A percentile compares a stretch with the other conserved stretches of the same genome.
These are phyloP conservation scores for Lonchura striata DNA, from an alignment of 2,113 vertebrate genomes.

Conservation along the genomic window DNA sequence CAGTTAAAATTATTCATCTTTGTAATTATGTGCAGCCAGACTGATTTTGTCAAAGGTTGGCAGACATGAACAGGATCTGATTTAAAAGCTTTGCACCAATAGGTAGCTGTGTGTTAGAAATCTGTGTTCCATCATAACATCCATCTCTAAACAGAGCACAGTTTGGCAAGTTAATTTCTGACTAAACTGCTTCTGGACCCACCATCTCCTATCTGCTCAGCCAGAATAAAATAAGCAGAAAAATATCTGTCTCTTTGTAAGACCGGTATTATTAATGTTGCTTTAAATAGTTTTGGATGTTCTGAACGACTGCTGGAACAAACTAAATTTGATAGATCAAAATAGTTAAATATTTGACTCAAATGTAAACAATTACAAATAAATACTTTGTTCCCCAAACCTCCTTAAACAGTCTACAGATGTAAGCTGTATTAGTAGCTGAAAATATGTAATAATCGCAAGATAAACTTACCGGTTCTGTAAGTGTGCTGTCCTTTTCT, in stretches of 20 bases:
- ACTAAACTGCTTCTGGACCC: background rate
- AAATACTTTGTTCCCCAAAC: background rate
- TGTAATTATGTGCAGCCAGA: background rate
- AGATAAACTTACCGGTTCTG: conserved; percentile 86
- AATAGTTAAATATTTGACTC: background rate
- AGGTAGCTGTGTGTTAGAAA: background rate
- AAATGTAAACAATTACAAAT: background rate
- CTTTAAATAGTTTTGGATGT: background rate
- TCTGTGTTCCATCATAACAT: background rate
- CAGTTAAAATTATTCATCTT: background rate
- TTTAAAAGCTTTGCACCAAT: background rate
- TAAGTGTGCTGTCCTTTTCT: conserved; percentile 98
- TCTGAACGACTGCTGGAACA: background rate
- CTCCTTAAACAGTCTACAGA: background rate
- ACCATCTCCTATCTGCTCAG: background rate
- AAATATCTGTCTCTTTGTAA: background rate
- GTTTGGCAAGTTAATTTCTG: background rate
- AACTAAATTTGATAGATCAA: background rate
- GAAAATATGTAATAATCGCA: background rate
- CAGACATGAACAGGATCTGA: background rate
- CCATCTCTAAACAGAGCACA: background rate
- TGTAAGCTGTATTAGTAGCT: background rate
- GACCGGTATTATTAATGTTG: background rate
- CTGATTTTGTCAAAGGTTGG: background rate
- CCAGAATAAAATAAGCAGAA: background rate